Base-by-base conservation (phyloP, 2,888 invertebrate species). In the Choristoneura rosaceana region DNA sequence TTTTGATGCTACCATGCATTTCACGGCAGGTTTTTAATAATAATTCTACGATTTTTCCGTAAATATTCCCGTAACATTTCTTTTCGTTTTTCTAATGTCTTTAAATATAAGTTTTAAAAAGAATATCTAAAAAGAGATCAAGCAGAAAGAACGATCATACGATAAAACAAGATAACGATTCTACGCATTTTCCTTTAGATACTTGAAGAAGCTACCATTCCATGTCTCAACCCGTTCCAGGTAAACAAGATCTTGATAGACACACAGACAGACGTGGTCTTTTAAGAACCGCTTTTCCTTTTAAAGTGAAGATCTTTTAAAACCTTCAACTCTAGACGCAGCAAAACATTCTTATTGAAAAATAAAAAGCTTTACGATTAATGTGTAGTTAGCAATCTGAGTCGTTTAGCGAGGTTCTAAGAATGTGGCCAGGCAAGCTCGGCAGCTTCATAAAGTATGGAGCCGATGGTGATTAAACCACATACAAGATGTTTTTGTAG, bases 381-480 rank as follows among this genome's bases (percentile, higher is more conserved):
- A 73, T 71, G 71, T 38, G 71, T 67, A 65, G 69, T 69, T 69
- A 66, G 65, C 63, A 73, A 73, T 74, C 74, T 61, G 66, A 70
- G 70, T 74, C 41, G 58, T 60, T 33, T 59, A 74, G 79, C 78
- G 81, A 77, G 78, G 80, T 82, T 84, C 85, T 87, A 91, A 90
- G 92, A 93, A 93, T 93, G 93, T 87, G 85, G 85, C 86, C 82
- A 76, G 81, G 84, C 90, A 82, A 78, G 89, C 84, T 82, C 75
- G 75, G 77, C 82, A 74, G 82, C 86, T 89, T 90, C 88, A 91
- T 92, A 92, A 91, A 92, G 45, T 92, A 93, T 93, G 92, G 87
- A 91, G 64, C n/a, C 45, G 41, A 80, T 85, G 82, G 85, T 84
- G 88, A 90, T 92, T 91, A 90, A 90, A 89, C 86, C 80, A 82